These are phyloP conservation scores for Ophion slaviceki DNA, from an alignment of 2,888 invertebrate species.

Conservation along the genomic window DNA sequence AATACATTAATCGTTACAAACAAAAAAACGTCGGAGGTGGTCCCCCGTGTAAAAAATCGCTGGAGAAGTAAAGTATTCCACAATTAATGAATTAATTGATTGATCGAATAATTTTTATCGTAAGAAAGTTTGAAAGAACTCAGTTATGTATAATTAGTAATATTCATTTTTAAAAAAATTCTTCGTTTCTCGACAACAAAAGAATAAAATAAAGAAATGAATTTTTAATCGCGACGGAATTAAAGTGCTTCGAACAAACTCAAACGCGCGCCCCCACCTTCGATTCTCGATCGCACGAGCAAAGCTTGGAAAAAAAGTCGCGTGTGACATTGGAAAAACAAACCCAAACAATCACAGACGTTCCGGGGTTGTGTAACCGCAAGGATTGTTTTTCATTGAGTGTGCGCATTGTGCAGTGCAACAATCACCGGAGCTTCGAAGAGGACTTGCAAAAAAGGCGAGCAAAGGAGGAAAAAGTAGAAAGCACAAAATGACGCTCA, in stretches of 20 bases:
- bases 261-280: too few relatives aligned
- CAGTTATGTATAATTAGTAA: too few relatives aligned
- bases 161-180: too few relatives aligned
- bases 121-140: too few relatives aligned
- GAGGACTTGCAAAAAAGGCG: slow-evolving; percentile 3
- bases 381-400: slow-evolving; percentile 66
- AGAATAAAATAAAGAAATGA: too few relatives aligned
- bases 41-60: too few relatives aligned
- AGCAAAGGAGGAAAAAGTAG: not conserved
- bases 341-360: slow-evolving; percentile 12
- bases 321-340: slow-evolving; percentile 5
- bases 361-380: slow-evolving; percentile 67
- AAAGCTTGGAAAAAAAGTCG: slow-evolving; percentile 20
- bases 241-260: not conserved
- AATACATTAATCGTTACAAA: slow-evolving; percentile 20
- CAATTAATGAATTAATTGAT: too few relatives aligned
- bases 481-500: not conserved
- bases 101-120: too few relatives aligned
- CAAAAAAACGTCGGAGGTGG: not conserved
- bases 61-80: too few relatives aligned
- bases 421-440: slow-evolving; percentile 2
- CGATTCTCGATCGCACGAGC: too few relatives aligned
- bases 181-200: too few relatives aligned
- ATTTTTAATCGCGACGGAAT: not conserved
- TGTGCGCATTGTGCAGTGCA: slow-evolving; percentile 45